Evolutionary conservation across 2,113 vertebrate species (phyloP), one percentile per base, ranked within the genome.

Genomic region (Chamaetylas fuelleborni): DNA sequence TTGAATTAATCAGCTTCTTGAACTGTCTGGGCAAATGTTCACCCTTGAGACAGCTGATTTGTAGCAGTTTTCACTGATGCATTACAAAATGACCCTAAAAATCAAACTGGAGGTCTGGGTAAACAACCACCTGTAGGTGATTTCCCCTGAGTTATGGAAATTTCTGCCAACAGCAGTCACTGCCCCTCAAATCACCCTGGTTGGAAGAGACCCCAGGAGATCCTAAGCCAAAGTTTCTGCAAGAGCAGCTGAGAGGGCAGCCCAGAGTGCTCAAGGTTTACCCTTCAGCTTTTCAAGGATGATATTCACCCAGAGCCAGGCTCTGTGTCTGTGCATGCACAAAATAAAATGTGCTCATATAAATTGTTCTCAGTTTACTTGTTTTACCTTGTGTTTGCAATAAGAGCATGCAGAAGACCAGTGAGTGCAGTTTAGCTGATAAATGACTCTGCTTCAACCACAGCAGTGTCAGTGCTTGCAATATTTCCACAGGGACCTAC

Each of bases 281-380:
- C 28, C 67, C 3, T 24, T 36, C 57, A 65, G 13, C 26, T 19
- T 11, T 48, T 22, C 45, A 36, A 24, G 47, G 36, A 25, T 9
- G 11, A 28, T 2, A 1, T 28, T 15, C 20, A 15, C 42, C 31
- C 28, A 1, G 4, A 18, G 14, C 62, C 62, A 61, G 14, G 31
- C 36, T 43, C 71, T 29, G 2, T 5, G 5, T 33, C 45, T 4
- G 1, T 58, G 11, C 9, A 7, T 0, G 0, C 40, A 23, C 11
- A 12, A 74, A 85, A 90, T 25, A 12, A 70, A 84, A 38, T 2
- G 1, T 25, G 6, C 26, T 80, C 2, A 8, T 14, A 57, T 23
- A 43, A 78, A 78, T 61, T 3, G 4, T 7, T 69, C 78, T 40
- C 24, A 18, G 19, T 48, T 65, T 56, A 8, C 19, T 31, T 66